These are phyloP conservation scores for Dasyurus viverrinus DNA, from an alignment of 2,113 vertebrate species.

Conservation along the genomic window DNA sequence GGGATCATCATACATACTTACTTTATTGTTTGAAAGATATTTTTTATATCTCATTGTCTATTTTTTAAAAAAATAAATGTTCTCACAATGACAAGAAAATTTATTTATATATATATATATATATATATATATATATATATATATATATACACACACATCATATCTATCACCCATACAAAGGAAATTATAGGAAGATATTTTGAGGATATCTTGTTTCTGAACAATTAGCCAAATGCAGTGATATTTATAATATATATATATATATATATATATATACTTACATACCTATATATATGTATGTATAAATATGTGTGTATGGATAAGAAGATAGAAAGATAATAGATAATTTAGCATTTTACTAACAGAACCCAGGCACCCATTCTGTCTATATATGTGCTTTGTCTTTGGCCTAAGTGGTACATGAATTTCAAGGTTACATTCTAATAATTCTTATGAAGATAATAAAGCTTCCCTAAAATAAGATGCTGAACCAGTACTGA, in stretches of 20 bases:
- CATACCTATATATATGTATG: too few species aligned
- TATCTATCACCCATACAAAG: slow-evolving; percentile 12
- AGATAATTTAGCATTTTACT: background rate
- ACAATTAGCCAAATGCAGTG: slow-evolving; percentile 45
- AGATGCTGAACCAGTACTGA: slow-evolving; percentile 24
- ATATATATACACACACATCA: slow-evolving; percentile 48
- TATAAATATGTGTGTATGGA: too few species aligned
- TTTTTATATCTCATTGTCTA: background rate
- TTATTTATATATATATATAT: background rate
- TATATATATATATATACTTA: too few species aligned
- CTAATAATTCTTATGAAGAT: slow-evolving; percentile 32
- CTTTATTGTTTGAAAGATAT: background rate
- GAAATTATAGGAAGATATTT: slow-evolving; percentile 30
- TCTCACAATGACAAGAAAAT: background rate
- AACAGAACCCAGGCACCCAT: background rate
- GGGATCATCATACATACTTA: background rate
- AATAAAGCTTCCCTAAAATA: slow-evolving; percentile 28
- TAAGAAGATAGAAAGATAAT: too few species aligned
- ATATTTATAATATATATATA: slow-evolving; percentile 15
- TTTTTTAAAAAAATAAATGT: slow-evolving; percentile 28
- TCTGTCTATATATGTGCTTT: slow-evolving; percentile 13
- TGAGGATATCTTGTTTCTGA: background rate
- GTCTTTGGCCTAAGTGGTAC: background rate
- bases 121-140: background rate
- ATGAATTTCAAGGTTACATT: slow-evolving; percentile 23